Evolutionary conservation across 30 jellyfish, hydroid and myxozoan genomes (phyloP).

Genomic region (Aurelia aurita): DNA sequence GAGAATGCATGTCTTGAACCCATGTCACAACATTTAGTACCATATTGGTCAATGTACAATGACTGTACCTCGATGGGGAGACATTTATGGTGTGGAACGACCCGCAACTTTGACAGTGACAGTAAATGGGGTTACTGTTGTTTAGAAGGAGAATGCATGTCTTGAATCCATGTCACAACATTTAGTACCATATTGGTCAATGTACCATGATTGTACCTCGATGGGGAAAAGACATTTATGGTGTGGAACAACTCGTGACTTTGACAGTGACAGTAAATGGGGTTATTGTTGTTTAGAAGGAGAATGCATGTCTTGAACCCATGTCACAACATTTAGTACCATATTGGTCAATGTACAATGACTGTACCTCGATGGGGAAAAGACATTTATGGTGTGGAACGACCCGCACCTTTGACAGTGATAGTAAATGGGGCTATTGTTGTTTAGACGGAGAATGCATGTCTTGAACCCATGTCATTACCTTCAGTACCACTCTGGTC

Average conservation of each 20-base stretch:
- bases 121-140: not conserved
- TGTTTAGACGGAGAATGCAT: slow-evolving; percentile 36
- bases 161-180: slow-evolving; percentile 43
- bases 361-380: slow-evolving; percentile 31
- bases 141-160: not conserved
- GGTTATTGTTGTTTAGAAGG: slow-evolving; percentile 65
- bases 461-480: not conserved
- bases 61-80: slow-evolving; percentile 40
- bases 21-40: slow-evolving; percentile 68
- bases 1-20: slow-evolving; percentile 13
- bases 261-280: slow-evolving; percentile 58
- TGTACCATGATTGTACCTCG: slow-evolving; percentile 61
- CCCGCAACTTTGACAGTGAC: slow-evolving; percentile 3
- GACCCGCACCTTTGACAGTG: slow-evolving; percentile 66
- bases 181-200: slow-evolving; percentile 46
- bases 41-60: slow-evolving; percentile 23
- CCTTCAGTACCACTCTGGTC: too few relatives aligned
- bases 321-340: slow-evolving; percentile 69
- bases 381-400: slow-evolving; percentile 76
- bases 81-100: slow-evolving; percentile 68
- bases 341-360: slow-evolving; percentile 39
- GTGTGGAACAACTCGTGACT: slow-evolving; percentile 78
- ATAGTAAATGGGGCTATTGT: slow-evolving; percentile 71
- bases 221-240: slow-evolving; percentile 40
- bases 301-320: slow-evolving; percentile 42